Evolutionary conservation across 2,888 invertebrate genomes (phyloP).

Genomic region (Sympetrum striolatum): DNA sequence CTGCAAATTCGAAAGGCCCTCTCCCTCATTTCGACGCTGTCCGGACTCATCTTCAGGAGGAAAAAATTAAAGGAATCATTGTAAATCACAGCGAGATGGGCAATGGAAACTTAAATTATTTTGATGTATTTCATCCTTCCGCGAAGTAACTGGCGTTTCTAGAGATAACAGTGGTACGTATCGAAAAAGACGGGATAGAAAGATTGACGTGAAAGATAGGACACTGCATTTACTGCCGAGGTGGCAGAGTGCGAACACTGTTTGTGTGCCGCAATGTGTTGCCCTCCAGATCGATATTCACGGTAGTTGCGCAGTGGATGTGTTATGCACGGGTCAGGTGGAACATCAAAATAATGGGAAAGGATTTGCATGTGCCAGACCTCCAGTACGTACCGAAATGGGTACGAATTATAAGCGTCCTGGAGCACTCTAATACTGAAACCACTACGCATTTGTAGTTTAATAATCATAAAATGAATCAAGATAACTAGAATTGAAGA

Average conservation of each 20-base stretch:
- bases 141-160: neutral
- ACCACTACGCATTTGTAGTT: neutral
- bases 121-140: neutral
- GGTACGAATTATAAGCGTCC: neutral
- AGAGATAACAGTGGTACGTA: too few species aligned
- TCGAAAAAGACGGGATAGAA: too few species aligned
- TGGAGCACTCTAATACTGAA: neutral
- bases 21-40: slow-evolving; percentile 53
- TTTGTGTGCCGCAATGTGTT: neutral
- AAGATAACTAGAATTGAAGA: neutral
- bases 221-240: neutral
- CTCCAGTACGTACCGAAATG: neutral
- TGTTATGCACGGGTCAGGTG: neutral
- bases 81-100: neutral
- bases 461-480: neutral
- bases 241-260: neutral
- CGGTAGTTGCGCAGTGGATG: slow-evolving; percentile 16
- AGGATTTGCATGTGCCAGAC: neutral
- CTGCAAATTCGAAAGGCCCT: slow-evolving; percentile 58
- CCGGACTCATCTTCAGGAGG: slow-evolving; percentile 36
- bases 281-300: slow-evolving; percentile 4
- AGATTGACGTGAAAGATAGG: neutral
- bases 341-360: neutral
- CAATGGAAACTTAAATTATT: neutral
- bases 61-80: slow-evolving; percentile 19